Percentiles rank a stretch among this genome's conserved stretches.
Conservation (phyloP, 2,888 invertebrate species). For the Drosophila mercatorum region DNA sequence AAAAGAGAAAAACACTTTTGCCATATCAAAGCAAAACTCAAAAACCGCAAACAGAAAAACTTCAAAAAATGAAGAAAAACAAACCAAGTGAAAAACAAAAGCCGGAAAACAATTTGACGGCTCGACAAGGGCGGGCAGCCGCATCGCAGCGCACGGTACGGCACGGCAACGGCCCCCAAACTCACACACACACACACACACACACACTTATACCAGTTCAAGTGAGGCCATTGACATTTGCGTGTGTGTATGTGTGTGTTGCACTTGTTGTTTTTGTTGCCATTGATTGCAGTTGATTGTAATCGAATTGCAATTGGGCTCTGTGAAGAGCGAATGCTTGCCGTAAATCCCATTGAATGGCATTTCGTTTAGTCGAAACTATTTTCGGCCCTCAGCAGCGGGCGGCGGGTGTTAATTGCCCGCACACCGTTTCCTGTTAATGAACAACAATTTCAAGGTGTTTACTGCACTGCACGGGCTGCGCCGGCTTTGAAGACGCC, state of each 20-base stretch:
- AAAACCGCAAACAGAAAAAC: conserved; percentile 56
- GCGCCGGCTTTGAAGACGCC: conserved; percentile 33
- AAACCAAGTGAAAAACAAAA: conserved; percentile 66
- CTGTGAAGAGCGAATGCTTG: conserved; percentile 50
- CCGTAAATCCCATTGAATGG: conserved; percentile 28
- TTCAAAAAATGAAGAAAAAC: conserved; percentile 19
- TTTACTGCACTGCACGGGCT: conserved; percentile 36
- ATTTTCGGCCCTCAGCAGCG: not conserved
- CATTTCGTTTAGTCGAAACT: conserved; percentile 14
- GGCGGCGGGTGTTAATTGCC: conserved; percentile 58
- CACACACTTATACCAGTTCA: conserved; percentile 52
- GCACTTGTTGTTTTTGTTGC: conserved; percentile 35
- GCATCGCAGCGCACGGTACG: conserved; percentile 21
- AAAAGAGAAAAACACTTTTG: conserved; percentile 17
- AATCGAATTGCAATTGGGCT: conserved; percentile 79
- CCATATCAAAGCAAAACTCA: conserved; percentile 52
- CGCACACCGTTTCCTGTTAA: conserved; percentile 61
- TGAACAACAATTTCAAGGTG: conserved; percentile 64
- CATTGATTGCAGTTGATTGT: conserved; percentile 76
- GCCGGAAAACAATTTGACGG: conserved; percentile 80
- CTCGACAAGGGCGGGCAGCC: conserved; percentile 36
- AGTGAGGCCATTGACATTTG: conserved; percentile 72
- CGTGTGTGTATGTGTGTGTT: conserved; percentile 16
- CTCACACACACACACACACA: conserved; percentile 16
- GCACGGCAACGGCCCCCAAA: conserved; percentile 2